A percentile compares a stretch with the other conserved stretches of the same genome.
Evolutionary conservation across 2,113 vertebrate species (phyloP).

Genomic region (Anarrhichthys ocellatus): DNA sequence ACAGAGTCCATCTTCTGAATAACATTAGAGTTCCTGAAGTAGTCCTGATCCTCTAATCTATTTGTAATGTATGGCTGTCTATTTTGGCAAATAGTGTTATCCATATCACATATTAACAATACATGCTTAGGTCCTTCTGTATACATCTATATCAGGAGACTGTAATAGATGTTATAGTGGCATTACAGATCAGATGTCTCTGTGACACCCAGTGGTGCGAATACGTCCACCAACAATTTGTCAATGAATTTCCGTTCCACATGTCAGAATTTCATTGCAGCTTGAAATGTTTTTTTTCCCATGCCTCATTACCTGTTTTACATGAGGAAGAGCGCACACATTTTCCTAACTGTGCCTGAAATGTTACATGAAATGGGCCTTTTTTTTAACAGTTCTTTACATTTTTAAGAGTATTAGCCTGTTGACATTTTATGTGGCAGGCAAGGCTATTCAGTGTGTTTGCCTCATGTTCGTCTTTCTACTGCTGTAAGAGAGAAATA

Average conservation of each 20-base stretch:
- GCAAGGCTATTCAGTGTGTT: neutral
- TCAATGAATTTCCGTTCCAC: constrained; percentile 40
- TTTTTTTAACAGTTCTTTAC: constrained; percentile 22
- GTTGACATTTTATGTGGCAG: constrained; percentile 1
- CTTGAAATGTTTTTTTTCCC: constrained; percentile 52
- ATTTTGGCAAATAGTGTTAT: neutral
- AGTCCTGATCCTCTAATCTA: neutral
- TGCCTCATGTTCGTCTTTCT: neutral
- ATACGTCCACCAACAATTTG: constrained; percentile 31
- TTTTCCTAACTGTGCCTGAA: constrained; percentile 28
- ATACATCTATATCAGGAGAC: neutral
- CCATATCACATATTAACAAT: neutral
- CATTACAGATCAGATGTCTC: constrained; percentile 19
- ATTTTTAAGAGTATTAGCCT: neutral
- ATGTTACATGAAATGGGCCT: constrained; percentile 20
- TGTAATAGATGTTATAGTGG: neutral
- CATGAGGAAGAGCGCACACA: neutral
- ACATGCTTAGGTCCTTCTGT: neutral
- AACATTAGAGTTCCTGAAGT: neutral
- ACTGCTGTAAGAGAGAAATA: neutral
- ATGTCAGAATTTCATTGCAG: constrained; percentile 44
- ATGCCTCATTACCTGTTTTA: constrained; percentile 55
- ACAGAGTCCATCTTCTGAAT: constrained; percentile 14
- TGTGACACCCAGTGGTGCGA: neutral
- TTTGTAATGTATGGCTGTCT: neutral